These are phyloP conservation scores for Sinocyclocheilus maitianheensis DNA, from an alignment of 2,113 vertebrate genomes.

Conservation along the genomic window DNA sequence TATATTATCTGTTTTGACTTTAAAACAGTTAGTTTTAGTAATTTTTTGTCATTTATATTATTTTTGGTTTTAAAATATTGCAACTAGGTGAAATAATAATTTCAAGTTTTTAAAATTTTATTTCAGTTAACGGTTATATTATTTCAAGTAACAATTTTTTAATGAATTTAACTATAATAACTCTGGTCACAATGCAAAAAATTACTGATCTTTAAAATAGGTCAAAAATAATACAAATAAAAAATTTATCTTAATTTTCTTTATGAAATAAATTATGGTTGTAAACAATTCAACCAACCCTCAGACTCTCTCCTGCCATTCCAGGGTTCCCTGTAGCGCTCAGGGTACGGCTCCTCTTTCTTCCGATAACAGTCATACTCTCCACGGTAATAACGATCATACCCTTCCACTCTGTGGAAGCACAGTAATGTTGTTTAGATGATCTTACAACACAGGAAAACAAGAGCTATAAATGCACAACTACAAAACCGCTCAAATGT, in stretches of 20 bases:
- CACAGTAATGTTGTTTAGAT: conserved; percentile 8
- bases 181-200: neutral
- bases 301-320: conserved; percentile 83
- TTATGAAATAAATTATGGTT: neutral
- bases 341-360: conserved; percentile 85
- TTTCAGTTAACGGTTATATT: no score
- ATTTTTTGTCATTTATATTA: no score
- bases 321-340: conserved; percentile 86
- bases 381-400: conserved; percentile 81
- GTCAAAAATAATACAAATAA: no score
- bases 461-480: neutral
- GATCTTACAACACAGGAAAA: neutral
- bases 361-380: conserved; percentile 85
- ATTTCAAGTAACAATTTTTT: no score
- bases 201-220: neutral
- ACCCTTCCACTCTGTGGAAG: conserved; percentile 79
- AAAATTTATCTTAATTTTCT: neutral
- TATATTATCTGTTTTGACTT: no score
- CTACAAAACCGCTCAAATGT: neutral
- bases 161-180: no score
- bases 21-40: no score
- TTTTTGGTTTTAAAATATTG: no score
- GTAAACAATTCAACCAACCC: conserved; percentile 67
- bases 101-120: no score
- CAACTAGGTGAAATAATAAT: no score